Conservation (phyloP, 37 sponge, comb jelly and placozoan species). For the Crambe crambe region DNA sequence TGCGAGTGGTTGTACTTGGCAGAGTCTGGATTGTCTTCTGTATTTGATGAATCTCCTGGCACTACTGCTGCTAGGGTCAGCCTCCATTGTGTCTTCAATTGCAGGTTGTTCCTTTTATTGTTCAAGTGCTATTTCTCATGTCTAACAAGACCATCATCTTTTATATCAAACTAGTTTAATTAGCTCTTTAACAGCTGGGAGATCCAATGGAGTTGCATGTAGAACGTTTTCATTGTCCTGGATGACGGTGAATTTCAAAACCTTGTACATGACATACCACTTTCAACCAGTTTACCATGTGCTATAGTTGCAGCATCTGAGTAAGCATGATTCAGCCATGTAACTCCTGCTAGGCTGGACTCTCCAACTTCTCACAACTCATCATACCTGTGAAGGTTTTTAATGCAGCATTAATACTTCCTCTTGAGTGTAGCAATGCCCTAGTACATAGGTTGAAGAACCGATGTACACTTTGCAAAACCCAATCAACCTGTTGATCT, state of each 20-base stretch:
- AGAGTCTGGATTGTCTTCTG: neutral
- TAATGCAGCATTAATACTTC: conserved; percentile 17
- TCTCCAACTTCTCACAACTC: neutral
- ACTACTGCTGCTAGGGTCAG: neutral
- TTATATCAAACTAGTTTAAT: neutral
- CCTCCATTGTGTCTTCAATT: conserved; percentile 10
- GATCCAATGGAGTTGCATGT: too few relatives aligned
- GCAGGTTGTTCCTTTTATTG: conserved; percentile 1
- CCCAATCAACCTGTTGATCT: conserved; percentile 9
- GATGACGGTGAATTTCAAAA: neutral
- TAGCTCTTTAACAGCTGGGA: conserved; percentile 2
- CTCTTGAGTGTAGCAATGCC: conserved; percentile 14
- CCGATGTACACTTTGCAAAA: conserved; percentile 16
- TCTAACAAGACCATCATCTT: neutral
- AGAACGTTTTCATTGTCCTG: too few relatives aligned
- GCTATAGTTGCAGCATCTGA: conserved; percentile 3
- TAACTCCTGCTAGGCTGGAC: neutral
- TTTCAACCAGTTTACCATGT: neutral
- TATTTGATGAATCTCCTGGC: neutral
- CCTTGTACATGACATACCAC: neutral
- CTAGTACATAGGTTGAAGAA: conserved; percentile 15
- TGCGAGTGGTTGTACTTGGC: neutral
- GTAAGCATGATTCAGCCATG: neutral
- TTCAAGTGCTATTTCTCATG: conserved; percentile 2
- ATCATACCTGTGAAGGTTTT: conserved; percentile 1